Evolutionary conservation across 2,888 invertebrate genomes (phyloP).

Genomic region (Sinodicranocentrus sp.): DNA sequence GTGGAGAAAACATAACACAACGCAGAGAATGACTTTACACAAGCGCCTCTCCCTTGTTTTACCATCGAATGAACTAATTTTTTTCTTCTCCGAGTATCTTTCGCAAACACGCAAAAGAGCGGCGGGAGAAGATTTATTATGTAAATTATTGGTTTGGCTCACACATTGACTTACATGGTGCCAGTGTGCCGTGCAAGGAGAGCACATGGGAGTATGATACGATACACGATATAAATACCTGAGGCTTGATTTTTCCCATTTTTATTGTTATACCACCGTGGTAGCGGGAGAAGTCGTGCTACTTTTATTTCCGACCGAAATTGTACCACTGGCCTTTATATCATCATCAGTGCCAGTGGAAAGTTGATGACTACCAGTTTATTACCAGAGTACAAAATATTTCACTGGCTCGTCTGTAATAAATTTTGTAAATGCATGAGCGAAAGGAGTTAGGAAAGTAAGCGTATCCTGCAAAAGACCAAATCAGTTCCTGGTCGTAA

Average conservation of each 20-base stretch:
- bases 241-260: slow-evolving; percentile 3
- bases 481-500: not conserved
- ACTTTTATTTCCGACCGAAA: slow-evolving; percentile 51
- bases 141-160: slow-evolving; percentile 69
- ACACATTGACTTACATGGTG: slow-evolving; percentile 38
- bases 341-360: slow-evolving; percentile 59
- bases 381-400: slow-evolving; percentile 37
- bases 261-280: not conserved
- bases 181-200: not conserved
- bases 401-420: slow-evolving; percentile 26
- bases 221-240: slow-evolving; percentile 1
- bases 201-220: not conserved
- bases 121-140: slow-evolving; percentile 64
- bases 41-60: no score
- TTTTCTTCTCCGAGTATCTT: slow-evolving; percentile 27
- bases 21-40: no score
- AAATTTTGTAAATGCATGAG: slow-evolving; percentile 7
- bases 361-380: slow-evolving; percentile 59
- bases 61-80: slow-evolving; percentile 23
- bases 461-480: not conserved
- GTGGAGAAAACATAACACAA: not conserved
- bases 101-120: slow-evolving; percentile 21
- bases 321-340: slow-evolving; percentile 56
- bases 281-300: slow-evolving; percentile 21
- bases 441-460: not conserved